Evolutionary conservation across 2,797 vertebrate genomes (phyloP).

Genomic region (Ctenopoma multispine): DNA sequence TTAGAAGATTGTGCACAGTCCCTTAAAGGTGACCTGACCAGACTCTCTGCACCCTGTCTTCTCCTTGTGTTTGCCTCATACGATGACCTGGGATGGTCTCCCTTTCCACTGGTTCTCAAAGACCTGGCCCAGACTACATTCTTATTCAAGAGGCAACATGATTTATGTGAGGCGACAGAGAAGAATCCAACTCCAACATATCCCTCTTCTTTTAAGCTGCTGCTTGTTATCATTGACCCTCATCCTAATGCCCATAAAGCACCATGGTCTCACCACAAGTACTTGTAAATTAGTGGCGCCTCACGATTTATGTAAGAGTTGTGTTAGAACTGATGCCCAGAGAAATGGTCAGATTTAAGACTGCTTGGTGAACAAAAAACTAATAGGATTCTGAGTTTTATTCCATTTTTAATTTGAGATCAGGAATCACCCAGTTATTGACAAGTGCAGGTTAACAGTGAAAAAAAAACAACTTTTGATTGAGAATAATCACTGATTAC

Average conservation of each 20-base stretch:
- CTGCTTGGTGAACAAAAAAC: constrained; percentile 22
- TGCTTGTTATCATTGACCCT: constrained; percentile 83
- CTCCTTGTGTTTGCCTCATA: constrained; percentile 58
- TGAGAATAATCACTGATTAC: constrained; percentile 5
- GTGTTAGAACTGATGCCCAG: constrained; percentile 55
- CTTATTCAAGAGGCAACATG: constrained; percentile 69
- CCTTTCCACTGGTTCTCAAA: constrained; percentile 50
- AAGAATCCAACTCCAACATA: constrained; percentile 84
- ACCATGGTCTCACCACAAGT: constrained; percentile 64
- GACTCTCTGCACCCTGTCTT: constrained; percentile 57
- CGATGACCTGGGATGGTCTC: constrained; percentile 49
- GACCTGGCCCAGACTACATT: constrained; percentile 55
- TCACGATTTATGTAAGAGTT: constrained; percentile 58
- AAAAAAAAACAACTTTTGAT: constrained; percentile 6
- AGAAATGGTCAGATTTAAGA: constrained; percentile 40
- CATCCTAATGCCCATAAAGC: constrained; percentile 75
- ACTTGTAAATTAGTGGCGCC: constrained; percentile 70
- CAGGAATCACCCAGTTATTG: neutral
- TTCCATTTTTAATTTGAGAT: constrained; percentile 5
- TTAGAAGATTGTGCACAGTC: constrained; percentile 58
- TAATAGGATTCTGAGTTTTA: constrained; percentile 14
- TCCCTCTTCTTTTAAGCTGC: constrained; percentile 73
- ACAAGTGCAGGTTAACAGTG: constrained; percentile 21
- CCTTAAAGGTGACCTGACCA: constrained; percentile 66
- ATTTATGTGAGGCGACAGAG: constrained; percentile 85